These are phyloP conservation scores for Thera obeliscata DNA, from an alignment of 2,888 invertebrate species.

Conservation along the genomic window DNA sequence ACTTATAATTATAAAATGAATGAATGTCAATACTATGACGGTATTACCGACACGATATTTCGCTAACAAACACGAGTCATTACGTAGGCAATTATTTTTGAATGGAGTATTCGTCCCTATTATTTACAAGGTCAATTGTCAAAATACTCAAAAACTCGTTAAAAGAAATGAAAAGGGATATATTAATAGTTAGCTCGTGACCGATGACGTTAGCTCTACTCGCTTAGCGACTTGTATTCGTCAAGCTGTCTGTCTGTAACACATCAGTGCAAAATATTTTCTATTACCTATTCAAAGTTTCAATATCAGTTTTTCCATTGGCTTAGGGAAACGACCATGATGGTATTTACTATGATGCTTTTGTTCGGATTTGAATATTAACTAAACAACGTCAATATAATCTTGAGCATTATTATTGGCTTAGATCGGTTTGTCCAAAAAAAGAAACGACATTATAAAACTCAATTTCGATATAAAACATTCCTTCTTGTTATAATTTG, in stretches of 20 bases:
- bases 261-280: conserved; percentile 26
- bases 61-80: neutral
- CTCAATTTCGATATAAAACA: too few species aligned
- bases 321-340: too few species aligned
- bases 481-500: too few species aligned
- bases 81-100: neutral
- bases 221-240: conserved; percentile 42
- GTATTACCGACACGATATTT: neutral
- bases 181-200: conserved; percentile 41
- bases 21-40: neutral
- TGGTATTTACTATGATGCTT: too few species aligned
- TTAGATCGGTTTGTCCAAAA: too few species aligned
- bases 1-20: too few species aligned
- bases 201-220: conserved; percentile 43
- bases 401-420: too few species aligned
- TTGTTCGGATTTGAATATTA: too few species aligned
- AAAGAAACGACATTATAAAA: too few species aligned
- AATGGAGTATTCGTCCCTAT: conserved; percentile 25
- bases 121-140: conserved; percentile 32
- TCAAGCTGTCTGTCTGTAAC: conserved; percentile 51
- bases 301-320: too few species aligned
- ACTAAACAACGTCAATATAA: too few species aligned
- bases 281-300: too few species aligned
- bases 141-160: conserved; percentile 21
- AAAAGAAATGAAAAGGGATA: conserved; percentile 24